These are phyloP conservation scores for Nasonia oneida DNA, from an alignment of 2,888 invertebrate species.

Conservation along the genomic window DNA sequence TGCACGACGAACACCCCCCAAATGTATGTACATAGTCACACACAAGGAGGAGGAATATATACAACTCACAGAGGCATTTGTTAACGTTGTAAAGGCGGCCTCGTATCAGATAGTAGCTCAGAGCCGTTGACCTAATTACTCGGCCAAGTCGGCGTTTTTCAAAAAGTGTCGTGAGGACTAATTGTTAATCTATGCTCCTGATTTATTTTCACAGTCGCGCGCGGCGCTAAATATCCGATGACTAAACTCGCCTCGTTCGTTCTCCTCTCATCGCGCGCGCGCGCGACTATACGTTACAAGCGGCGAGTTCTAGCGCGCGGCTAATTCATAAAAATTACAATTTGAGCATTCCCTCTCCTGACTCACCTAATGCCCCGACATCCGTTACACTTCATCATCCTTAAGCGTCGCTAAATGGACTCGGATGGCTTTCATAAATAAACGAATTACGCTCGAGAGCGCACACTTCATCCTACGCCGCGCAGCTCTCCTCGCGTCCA, in stretches of 20 bases:
- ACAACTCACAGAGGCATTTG: slow-evolving; percentile 14
- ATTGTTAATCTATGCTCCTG: background rate
- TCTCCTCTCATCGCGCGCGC: background rate
- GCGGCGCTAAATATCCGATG: background rate
- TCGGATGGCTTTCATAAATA: slow-evolving; percentile 57
- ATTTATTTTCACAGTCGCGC: background rate
- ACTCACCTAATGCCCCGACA: slow-evolving; percentile 22
- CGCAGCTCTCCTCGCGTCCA: slow-evolving; percentile 1
- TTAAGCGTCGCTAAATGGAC: slow-evolving; percentile 58
- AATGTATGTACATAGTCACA: background rate
- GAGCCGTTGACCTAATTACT: background rate
- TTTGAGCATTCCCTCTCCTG: background rate
- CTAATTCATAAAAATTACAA: slow-evolving; percentile 24
- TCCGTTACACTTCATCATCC: slow-evolving; percentile 49
- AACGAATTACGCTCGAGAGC: slow-evolving; percentile 42
- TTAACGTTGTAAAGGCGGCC: slow-evolving; percentile 26
- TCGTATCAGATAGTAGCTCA: background rate
- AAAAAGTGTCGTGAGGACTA: background rate
- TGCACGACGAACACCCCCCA: background rate
- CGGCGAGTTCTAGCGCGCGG: background rate
- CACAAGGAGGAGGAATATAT: background rate
- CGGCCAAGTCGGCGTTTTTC: background rate
- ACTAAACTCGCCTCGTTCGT: background rate
- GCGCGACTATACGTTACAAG: background rate
- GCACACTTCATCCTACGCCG: background rate